Conservation (phyloP, 2,888 invertebrate genomes). For the Ormyrus labotus region DNA sequence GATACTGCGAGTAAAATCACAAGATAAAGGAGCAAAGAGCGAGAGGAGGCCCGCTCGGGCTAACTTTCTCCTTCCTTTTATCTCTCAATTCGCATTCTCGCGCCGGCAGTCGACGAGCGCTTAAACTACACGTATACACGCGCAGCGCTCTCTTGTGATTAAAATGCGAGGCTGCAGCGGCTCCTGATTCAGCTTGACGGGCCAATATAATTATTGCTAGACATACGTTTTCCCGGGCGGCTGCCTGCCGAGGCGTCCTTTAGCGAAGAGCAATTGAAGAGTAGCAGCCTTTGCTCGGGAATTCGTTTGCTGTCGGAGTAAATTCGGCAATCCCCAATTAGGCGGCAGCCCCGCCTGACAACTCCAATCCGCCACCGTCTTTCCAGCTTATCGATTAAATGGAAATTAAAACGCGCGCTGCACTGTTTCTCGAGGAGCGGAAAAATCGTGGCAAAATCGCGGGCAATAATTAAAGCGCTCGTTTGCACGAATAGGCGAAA, state of each 20-base stretch:
- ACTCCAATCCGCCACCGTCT: too few relatives aligned
- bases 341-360: neutral
- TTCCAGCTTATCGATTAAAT: too few relatives aligned
- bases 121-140: slow-evolving; percentile 64
- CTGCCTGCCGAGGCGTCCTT: neutral
- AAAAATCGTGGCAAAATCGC: slow-evolving; percentile 4
- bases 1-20: neutral
- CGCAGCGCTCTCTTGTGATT: neutral
- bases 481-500: slow-evolving; percentile 24
- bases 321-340: slow-evolving; percentile 23
- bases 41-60: slow-evolving; percentile 52
- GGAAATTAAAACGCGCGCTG: too few relatives aligned
- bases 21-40: neutral
- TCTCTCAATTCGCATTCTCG: slow-evolving; percentile 72
- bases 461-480: slow-evolving; percentile 52
- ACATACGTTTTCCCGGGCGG: too few relatives aligned
- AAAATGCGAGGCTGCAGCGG: neutral
- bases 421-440: neutral
- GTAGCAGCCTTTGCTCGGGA: neutral
- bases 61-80: slow-evolving; percentile 72
- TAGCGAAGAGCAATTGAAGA: neutral
- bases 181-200: neutral
- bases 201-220: slow-evolving; percentile 1
- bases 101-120: slow-evolving; percentile 66
- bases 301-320: slow-evolving; percentile 6